Conservation (phyloP, 35 echinoderm and acorn worm genomes). For the Diadema setosum region DNA sequence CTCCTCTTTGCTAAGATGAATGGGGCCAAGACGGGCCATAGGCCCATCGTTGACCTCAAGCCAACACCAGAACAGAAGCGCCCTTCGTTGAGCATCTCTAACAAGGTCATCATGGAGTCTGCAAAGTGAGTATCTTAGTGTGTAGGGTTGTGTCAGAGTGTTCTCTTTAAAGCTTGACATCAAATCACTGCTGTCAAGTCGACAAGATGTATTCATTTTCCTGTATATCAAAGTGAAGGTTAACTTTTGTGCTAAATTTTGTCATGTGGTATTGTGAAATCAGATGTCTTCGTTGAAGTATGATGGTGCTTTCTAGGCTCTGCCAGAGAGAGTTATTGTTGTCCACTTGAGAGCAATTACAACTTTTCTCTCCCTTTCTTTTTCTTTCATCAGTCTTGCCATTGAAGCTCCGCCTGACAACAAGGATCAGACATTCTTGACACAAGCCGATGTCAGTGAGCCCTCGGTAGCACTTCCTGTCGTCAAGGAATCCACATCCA, state of each 20-base stretch:
- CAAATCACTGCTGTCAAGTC: background rate
- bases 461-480: background rate
- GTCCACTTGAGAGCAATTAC: background rate
- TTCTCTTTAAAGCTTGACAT: background rate
- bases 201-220: background rate
- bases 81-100: background rate
- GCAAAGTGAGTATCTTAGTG: too few species aligned
- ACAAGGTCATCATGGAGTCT: background rate
- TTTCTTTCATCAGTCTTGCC: slow-evolving; percentile 61
- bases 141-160: background rate
- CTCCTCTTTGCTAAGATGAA: slow-evolving; percentile 96
- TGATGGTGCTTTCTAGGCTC: background rate
- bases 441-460: slow-evolving; percentile 25
- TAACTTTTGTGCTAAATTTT: background rate
- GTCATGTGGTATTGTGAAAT: background rate
- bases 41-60: slow-evolving; percentile 19
- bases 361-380: background rate
- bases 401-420: slow-evolving; percentile 48
- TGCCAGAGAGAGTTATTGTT: background rate
- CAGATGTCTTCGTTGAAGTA: background rate
- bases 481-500: background rate
- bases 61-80: slow-evolving; percentile 40
- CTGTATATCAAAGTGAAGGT: background rate
- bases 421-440: slow-evolving; percentile 55
- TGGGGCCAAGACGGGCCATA: slow-evolving; percentile 56